Evolutionary conservation across 2,888 invertebrate species (phyloP).

Genomic region (Ceriagrion tenellum): DNA sequence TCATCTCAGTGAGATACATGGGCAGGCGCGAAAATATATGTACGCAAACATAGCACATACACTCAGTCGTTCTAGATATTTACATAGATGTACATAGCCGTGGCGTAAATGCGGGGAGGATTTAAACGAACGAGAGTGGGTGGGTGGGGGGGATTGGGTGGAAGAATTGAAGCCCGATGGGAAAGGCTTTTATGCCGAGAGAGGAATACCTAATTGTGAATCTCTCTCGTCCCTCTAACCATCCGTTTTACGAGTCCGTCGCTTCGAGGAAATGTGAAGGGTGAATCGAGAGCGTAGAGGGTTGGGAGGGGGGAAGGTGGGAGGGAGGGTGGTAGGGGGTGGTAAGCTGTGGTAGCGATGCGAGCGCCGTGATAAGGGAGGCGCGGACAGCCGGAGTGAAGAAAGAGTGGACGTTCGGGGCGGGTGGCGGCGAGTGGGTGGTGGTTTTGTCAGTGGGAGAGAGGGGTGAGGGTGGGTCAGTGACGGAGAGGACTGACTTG

Average conservation of each 20-base stretch:
- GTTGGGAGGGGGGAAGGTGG: neutral
- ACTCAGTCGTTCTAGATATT: too few relatives aligned
- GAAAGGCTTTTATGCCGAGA: neutral
- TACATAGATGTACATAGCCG: too few relatives aligned
- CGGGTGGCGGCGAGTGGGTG: neutral
- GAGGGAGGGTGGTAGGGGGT: neutral
- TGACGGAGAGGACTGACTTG: too few relatives aligned
- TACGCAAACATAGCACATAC: too few relatives aligned
- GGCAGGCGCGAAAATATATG: too few relatives aligned
- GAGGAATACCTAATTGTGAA: conserved; percentile 25
- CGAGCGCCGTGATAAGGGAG: neutral
- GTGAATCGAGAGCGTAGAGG: neutral
- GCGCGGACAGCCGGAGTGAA: neutral
- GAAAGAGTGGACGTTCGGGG: too few relatives aligned
- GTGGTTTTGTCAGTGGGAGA: neutral
- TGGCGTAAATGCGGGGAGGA: neutral
- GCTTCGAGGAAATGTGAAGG: neutral
- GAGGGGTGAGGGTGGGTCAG: neutral
- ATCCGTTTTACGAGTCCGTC: neutral
- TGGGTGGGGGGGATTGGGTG: neutral
- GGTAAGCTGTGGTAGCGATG: neutral
- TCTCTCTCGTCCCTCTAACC: neutral
- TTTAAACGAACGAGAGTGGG: too few relatives aligned
- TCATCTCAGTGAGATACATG: too few relatives aligned
- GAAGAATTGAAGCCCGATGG: neutral